Evolutionary conservation across 2,797 vertebrate species (phyloP), one percentile per base, ranked within the genome.

Genomic region (Heteromormyrus szaboi): DNA sequence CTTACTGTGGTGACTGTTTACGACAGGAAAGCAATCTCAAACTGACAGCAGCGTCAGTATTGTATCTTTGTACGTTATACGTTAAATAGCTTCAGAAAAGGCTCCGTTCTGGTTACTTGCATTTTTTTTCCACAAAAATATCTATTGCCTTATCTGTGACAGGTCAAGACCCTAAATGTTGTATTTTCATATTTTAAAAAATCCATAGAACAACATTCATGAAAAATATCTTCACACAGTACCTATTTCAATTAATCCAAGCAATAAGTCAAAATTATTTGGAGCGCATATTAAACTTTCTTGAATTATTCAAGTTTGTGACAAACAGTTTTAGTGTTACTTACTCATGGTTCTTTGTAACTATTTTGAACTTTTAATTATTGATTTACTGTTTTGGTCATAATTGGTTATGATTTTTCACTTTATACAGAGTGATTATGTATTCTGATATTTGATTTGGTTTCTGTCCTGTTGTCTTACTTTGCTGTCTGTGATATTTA

Each of bases 1-100:
- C 92, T 97, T 97, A 96, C 96, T 97, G 96, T 91, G 88, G 81
- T 89, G 88, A 90, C 37, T 92, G 86, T 88, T 93, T 90, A 22
- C 46, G 37, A 86, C 1, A 53, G 85, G 41, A 56, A 19, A 85
- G 2, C 29, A 6, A n/a, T 41, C 29, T 3, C 8, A 59, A 3
- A 19, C 29, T n/a, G 53, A 33, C 59, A 8, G 7, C 85, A 86
- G 29, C 29, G 1, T 41, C 19, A 56, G 25, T 44, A 41, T 81
- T 7, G 25, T 44, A 41, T 81, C 17, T 46, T 44, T 46, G 17
- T n/a, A 46, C n/a, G 6, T 76, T 79, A 79, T 44, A 19, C 0
- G 2, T 79, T 79, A 41, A 44, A 46, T 41, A 46, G 72, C 37
- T n/a, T 46, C 72, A n/a, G 72, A 41, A 79, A 79, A 79, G 19